Conservation (phyloP, 2,113 vertebrate genomes). For the Vicugna pacos region DNA sequence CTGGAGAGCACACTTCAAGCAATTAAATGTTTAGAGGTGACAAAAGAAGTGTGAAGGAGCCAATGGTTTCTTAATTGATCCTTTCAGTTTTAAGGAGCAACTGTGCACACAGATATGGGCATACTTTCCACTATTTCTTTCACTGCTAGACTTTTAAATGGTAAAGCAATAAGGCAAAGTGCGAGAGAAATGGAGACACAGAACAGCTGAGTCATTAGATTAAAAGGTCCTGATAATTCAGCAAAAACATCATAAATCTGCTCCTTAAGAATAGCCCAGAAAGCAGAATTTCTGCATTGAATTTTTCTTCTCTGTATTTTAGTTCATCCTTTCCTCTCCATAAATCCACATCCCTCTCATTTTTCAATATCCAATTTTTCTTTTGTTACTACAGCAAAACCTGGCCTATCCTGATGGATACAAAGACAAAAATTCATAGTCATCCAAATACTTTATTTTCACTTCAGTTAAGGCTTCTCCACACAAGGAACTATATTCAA, state of each 20-base stretch:
- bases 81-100: slow-evolving; percentile 43
- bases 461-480: background rate
- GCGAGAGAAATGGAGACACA: background rate
- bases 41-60: background rate
- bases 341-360: background rate
- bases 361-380: background rate
- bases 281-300: slow-evolving; percentile 47
- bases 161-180: slow-evolving; percentile 54
- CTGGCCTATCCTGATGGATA: background rate
- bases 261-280: slow-evolving; percentile 34
- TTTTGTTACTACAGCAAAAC: background rate
- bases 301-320: slow-evolving; percentile 15
- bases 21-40: slow-evolving; percentile 39
- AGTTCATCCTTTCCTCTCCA: background rate
- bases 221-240: slow-evolving; percentile 72
- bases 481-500: no score
- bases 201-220: slow-evolving; percentile 59
- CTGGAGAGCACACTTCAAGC: background rate
- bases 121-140: slow-evolving; percentile 29
- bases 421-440: background rate
- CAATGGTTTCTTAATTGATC: slow-evolving; percentile 42
- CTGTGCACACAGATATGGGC: background rate
- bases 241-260: slow-evolving; percentile 46
- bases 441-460: background rate
- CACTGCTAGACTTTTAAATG: slow-evolving; percentile 48